These are phyloP conservation scores for Arnoldichthys spilopterus DNA, from an alignment of 2,797 vertebrate genomes.

Conservation along the genomic window DNA sequence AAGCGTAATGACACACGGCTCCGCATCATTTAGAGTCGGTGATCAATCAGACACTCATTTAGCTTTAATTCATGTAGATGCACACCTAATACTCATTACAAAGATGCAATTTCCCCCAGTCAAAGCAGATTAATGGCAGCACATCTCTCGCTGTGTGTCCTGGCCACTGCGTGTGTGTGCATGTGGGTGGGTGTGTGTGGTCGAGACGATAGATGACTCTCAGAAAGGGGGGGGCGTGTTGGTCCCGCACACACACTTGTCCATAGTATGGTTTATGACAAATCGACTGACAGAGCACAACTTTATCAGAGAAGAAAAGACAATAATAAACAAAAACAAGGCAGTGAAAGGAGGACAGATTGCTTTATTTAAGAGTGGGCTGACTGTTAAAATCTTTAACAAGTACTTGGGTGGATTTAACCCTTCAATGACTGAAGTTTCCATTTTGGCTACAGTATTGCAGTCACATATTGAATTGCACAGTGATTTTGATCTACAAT, in stretches of 20 bases:
- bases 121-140: slow-evolving; percentile 83
- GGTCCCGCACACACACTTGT: slow-evolving; percentile 67
- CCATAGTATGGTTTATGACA: slow-evolving; percentile 76
- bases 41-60: slow-evolving; percentile 85
- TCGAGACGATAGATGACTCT: slow-evolving; percentile 79
- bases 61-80: slow-evolving; percentile 89
- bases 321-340: slow-evolving; percentile 45
- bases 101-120: slow-evolving; percentile 87
- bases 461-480: not conserved
- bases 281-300: slow-evolving; percentile 64
- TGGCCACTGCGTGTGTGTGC: not conserved
- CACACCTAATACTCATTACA: slow-evolving; percentile 89
- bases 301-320: slow-evolving; percentile 66
- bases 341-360: slow-evolving; percentile 19
- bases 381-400: not conserved
- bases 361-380: slow-evolving; percentile 36
- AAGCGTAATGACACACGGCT: slow-evolving; percentile 81
- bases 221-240: slow-evolving; percentile 60
- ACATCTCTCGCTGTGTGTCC: slow-evolving; percentile 70
- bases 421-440: not conserved
- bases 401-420: not conserved
- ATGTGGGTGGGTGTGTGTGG: slow-evolving; percentile 59
- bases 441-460: not conserved
- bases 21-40: slow-evolving; percentile 78
- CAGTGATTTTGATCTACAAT: no score